Percentiles rank a stretch among this genome's conserved stretches.
Conservation (phyloP, 2,113 vertebrate species). For the Gymnocephalus cernua region DNA sequence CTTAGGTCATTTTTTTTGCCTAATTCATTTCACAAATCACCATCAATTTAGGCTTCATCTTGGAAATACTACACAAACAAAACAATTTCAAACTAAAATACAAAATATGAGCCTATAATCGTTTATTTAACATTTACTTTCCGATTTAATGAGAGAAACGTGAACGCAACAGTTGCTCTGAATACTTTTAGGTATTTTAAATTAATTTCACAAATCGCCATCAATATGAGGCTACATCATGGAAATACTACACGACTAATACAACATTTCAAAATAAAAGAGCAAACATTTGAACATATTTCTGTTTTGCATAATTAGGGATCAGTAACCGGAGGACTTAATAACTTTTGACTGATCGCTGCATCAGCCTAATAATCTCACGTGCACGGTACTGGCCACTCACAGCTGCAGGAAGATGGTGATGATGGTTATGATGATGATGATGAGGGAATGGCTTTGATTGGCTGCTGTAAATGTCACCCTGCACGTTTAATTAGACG, state of each 20-base stretch:
- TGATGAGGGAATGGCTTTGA: constrained; percentile 3
- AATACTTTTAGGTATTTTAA: not conserved
- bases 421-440: not conserved
- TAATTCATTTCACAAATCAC: too few species aligned
- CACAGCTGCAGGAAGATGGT: not conserved
- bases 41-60: too few species aligned
- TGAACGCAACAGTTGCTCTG: not conserved
- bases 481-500: constrained; percentile 20
- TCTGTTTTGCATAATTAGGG: not conserved
- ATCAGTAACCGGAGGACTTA: constrained; percentile 13
- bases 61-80: too few species aligned
- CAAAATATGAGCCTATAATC: not conserved
- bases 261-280: not conserved
- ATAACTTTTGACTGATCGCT: constrained; percentile 38
- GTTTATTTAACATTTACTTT: too few species aligned
- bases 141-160: not conserved
- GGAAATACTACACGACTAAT: not conserved
- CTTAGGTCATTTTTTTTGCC: too few species aligned
- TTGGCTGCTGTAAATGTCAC: constrained; percentile 13
- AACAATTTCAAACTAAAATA: too few species aligned
- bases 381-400: constrained; percentile 22
- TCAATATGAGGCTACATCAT: fast-evolving
- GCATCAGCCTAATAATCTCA: constrained; percentile 28
- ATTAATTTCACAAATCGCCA: not conserved
- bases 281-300: fast-evolving